Conservation (phyloP, 2,113 vertebrate species). For the Urocitellus parryii region DNA sequence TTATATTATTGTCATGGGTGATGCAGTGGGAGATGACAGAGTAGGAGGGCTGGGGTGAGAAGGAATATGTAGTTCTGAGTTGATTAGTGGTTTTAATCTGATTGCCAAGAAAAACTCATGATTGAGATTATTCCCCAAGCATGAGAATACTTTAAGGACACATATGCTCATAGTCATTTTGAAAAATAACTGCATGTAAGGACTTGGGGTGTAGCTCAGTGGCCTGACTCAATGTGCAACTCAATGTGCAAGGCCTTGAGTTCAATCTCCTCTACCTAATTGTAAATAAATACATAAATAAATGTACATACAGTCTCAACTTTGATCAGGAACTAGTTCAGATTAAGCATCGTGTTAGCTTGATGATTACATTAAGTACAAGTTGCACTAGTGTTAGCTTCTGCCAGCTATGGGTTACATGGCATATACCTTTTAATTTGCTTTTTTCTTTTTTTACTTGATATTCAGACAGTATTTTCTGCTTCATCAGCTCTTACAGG, state of each 20-base stretch:
- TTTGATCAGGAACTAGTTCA: not conserved
- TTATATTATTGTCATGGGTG: not conserved
- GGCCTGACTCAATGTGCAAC: no score
- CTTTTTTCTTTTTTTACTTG: not conserved
- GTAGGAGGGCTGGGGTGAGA: no score
- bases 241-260: no score
- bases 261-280: no score
- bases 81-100: not conserved
- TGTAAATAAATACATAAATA: not conserved
- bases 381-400: not conserved
- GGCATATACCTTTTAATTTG: not conserved
- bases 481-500: not conserved
- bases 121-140: not conserved
- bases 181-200: not conserved
- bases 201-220: no score
- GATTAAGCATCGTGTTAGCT: not conserved
- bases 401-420: not conserved
- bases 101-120: not conserved
- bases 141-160: not conserved
- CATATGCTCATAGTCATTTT: not conserved
- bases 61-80: not conserved
- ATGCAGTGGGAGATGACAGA: not conserved
- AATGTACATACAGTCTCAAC: not conserved
- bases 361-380: not conserved
- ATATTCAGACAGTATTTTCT: not conserved